Percentiles rank a stretch among this genome's conserved stretches.
Conservation (phyloP, 1,140 invertebrate species). For the Hetaerina americana region DNA sequence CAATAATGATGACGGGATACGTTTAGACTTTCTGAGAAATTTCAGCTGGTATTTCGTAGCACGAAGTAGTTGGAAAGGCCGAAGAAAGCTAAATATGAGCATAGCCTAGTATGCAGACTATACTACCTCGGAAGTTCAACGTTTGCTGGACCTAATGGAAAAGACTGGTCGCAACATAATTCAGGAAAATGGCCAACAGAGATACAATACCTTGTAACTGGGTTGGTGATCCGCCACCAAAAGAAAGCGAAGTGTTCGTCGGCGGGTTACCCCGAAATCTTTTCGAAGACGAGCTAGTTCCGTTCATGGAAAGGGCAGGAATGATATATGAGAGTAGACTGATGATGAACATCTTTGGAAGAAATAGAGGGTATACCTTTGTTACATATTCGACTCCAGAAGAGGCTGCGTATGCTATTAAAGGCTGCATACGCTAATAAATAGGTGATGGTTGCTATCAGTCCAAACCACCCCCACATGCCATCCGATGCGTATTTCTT, state of each 20-base stretch:
- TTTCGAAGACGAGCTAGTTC: constrained; percentile 70
- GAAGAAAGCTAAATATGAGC: too few relatives aligned
- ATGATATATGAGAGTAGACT: constrained; percentile 62
- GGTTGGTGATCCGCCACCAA: constrained; percentile 30
- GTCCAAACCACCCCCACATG: too few relatives aligned
- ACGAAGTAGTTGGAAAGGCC: too few relatives aligned
- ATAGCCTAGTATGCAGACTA: too few relatives aligned
- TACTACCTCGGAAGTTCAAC: too few relatives aligned
- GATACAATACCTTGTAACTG: constrained; percentile 37
- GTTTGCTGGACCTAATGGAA: too few relatives aligned
- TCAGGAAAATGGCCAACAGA: constrained; percentile 56
- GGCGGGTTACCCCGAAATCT: constrained; percentile 67
- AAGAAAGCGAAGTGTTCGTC: constrained; percentile 67
- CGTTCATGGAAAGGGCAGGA: constrained; percentile 46
- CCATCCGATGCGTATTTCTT: too few relatives aligned
- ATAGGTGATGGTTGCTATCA: too few relatives aligned
- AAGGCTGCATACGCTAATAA: too few relatives aligned
- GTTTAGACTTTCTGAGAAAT: too few relatives aligned
- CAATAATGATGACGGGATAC: too few relatives aligned
- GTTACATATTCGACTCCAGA: constrained; percentile 50
- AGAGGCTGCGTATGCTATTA: constrained; percentile 44
- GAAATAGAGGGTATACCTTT: constrained; percentile 69
- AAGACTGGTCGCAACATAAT: constrained; percentile 33
- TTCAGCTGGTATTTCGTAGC: too few relatives aligned
- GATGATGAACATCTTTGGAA: constrained; percentile 72